Conservation (phyloP, 2,113 vertebrate species). For the Microtus ochrogaster region DNA sequence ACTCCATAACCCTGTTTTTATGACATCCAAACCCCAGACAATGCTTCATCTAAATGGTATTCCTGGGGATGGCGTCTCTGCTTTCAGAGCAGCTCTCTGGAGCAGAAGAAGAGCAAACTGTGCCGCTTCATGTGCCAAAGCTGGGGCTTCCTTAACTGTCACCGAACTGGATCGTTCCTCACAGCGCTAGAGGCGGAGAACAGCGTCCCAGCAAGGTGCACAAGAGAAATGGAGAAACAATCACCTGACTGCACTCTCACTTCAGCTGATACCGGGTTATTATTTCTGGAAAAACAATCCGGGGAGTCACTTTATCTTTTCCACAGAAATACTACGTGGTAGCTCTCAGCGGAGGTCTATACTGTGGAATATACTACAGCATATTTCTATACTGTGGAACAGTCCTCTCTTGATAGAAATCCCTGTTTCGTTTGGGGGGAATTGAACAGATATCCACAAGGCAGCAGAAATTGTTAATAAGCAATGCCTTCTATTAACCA, state of each 20-base stretch:
- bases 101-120: not conserved
- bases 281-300: not conserved
- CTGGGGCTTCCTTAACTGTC: not conserved
- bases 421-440: not conserved
- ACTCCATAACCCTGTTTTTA: rapidly evolving
- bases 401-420: not conserved
- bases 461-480: not conserved
- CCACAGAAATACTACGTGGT: not conserved
- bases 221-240: not conserved
- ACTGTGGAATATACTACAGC: not conserved
- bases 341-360: not conserved
- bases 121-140: not conserved
- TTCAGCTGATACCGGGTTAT: rapidly evolving
- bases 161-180: not conserved
- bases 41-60: not conserved
- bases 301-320: not conserved
- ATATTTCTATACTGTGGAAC: not conserved
- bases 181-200: not conserved
- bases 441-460: not conserved
- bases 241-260: not conserved
- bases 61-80: not conserved
- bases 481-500: not conserved
- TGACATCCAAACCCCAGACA: not conserved
- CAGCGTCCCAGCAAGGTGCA: not conserved
- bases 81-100: not conserved